A percentile compares a stretch with the other conserved stretches of the same genome.
Conservation (phyloP, 2,113 vertebrate genomes). For the Lepus timidus region DNA sequence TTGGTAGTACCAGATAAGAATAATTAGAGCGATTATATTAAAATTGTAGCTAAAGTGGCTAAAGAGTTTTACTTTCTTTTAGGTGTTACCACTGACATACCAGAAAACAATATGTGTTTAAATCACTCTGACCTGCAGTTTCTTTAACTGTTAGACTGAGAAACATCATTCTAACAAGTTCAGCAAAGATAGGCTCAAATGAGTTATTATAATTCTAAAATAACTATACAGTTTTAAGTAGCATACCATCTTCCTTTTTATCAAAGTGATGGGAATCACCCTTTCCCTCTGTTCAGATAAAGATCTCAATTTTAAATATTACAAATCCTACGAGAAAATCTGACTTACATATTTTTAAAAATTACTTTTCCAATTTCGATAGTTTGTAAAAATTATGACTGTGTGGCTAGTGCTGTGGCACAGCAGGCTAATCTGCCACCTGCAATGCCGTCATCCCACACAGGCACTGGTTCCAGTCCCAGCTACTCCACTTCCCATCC, state of each 20-base stretch:
- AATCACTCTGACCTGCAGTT: neutral
- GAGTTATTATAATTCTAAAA: neutral
- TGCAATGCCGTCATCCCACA: no score
- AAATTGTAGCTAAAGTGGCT: conserved; percentile 70
- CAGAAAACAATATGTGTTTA: neutral
- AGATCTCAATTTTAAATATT: neutral
- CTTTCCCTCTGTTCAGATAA: neutral
- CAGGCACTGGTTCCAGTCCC: no score
- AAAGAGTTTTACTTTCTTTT: neutral
- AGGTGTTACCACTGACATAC: neutral
- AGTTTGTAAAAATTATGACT: neutral
- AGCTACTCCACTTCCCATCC: no score
- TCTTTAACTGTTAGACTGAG: neutral
- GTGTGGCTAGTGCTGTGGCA: no score
- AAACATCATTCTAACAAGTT: neutral
- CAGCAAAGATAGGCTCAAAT: neutral
- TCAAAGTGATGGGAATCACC: neutral
- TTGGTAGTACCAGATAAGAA: conserved; percentile 57
- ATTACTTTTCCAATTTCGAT: neutral
- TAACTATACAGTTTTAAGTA: neutral
- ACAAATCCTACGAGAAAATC: neutral
- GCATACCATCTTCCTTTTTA: neutral
- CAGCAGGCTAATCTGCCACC: no score
- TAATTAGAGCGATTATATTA: conserved; percentile 55
- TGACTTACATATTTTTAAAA: neutral